Evolutionary conservation across 2,797 vertebrate species (phyloP).

Genomic region (Rhynchonycteris naso): DNA sequence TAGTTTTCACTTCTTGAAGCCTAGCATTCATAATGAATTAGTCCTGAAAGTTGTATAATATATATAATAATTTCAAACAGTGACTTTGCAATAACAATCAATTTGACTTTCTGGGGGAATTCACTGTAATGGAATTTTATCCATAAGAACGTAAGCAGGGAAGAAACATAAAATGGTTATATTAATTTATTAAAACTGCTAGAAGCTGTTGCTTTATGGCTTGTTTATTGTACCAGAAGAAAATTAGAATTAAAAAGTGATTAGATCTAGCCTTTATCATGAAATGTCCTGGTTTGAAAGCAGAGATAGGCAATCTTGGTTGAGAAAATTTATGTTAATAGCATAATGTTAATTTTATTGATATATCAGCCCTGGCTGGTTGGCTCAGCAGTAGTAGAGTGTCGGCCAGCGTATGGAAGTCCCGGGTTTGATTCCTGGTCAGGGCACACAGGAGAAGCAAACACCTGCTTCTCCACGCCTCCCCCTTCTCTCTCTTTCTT

Average conservation of each 20-base stretch:
- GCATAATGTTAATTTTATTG: not conserved
- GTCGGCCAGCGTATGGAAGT: too few relatives aligned
- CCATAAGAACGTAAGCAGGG: not conserved
- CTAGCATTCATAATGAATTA: conserved; percentile 32
- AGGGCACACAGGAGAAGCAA: too few relatives aligned
- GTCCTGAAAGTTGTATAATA: conserved; percentile 16
- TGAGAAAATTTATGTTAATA: conserved; percentile 42
- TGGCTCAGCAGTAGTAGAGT: too few relatives aligned
- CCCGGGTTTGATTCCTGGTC: too few relatives aligned
- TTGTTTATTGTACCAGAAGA: conserved; percentile 11
- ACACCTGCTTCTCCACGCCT: too few relatives aligned
- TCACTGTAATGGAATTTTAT: conserved; percentile 24
- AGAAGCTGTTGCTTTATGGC: conserved; percentile 18
- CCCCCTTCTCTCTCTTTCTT: too few relatives aligned
- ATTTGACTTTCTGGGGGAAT: conserved; percentile 19
- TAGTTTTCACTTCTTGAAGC: conserved; percentile 29
- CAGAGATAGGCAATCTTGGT: not conserved
- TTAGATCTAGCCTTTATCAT: not conserved
- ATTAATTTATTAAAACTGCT: conserved; percentile 38
- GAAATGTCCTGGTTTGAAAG: conserved; percentile 33
- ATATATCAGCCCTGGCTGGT: not conserved
- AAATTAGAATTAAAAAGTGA: not conserved
- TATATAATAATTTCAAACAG: conserved; percentile 7
- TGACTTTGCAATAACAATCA: conserved; percentile 3
- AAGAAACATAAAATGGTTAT: conserved; percentile 57